These are phyloP conservation scores for Benthosema pterotum DNA, from an alignment of 2,797 vertebrate species.

Conservation along the genomic window DNA sequence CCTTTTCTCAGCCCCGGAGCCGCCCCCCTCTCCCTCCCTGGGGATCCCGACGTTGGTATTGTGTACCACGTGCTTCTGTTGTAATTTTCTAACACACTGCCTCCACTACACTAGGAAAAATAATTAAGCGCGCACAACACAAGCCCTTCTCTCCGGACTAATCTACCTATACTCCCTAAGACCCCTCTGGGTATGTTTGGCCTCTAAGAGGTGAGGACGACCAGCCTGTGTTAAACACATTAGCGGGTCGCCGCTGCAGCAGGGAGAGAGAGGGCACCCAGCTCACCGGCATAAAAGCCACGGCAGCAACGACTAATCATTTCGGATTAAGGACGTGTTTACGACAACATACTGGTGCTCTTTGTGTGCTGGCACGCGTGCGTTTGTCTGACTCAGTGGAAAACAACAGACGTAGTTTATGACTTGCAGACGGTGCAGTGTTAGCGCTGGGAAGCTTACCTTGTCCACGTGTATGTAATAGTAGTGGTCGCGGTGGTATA, in stretches of 20 bases:
- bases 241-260: background rate
- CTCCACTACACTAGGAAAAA: constrained; percentile 58
- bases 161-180: constrained; percentile 60
- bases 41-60: background rate
- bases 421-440: too few relatives aligned
- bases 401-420: too few relatives aligned
- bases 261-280: too few relatives aligned
- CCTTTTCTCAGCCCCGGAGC: background rate
- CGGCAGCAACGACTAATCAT: too few relatives aligned
- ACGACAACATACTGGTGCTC: too few relatives aligned
- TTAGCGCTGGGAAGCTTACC: constrained; percentile 67
- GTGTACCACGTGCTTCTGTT: constrained; percentile 29
- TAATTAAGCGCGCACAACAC: constrained; percentile 47
- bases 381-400: too few relatives aligned
- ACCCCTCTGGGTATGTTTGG: constrained; percentile 48
- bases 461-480: constrained; percentile 98
- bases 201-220: constrained; percentile 37
- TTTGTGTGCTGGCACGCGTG: too few relatives aligned
- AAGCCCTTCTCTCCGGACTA: constrained; percentile 46
- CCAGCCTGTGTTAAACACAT: constrained; percentile 26
- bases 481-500: constrained; percentile 94
- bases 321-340: too few relatives aligned
- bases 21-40: too few relatives aligned
- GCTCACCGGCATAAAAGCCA: too few relatives aligned
- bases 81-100: constrained; percentile 40